A percentile compares a stretch with the other conserved stretches of the same genome.
These are phyloP conservation scores for Cyaniris semiargus DNA, from an alignment of 2,888 invertebrate genomes.

Conservation along the genomic window DNA sequence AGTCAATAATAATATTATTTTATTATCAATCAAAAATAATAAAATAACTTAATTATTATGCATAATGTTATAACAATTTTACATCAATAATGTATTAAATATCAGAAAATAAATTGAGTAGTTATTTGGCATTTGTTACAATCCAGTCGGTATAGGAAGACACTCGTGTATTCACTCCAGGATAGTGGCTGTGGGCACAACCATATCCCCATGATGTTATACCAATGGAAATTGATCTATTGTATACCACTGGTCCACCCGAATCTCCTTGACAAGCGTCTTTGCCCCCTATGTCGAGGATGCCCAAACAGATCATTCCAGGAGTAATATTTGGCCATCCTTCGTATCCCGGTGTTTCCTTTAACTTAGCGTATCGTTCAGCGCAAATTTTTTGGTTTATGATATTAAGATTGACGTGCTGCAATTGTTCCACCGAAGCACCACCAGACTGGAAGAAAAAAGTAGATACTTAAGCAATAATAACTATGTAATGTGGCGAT, in stretches of 20 bases:
- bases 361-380: conserved; percentile 50
- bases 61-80: too few relatives aligned
- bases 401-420: conserved; percentile 43
- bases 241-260: conserved; percentile 44
- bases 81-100: too few relatives aligned
- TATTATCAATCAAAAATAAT: too few relatives aligned
- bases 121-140: background rate
- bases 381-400: conserved; percentile 51
- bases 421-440: conserved; percentile 14
- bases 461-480: background rate
- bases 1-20: too few relatives aligned
- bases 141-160: conserved; percentile 24
- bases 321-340: conserved; percentile 48
- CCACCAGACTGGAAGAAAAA: conserved; percentile 22
- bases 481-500: background rate
- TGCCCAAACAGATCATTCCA: conserved; percentile 60
- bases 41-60: too few relatives aligned
- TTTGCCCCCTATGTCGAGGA: conserved; percentile 51
- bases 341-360: conserved; percentile 46
- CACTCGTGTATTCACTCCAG: conserved; percentile 27
- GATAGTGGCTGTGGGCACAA: conserved; percentile 18
- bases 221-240: conserved; percentile 54
- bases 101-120: too few relatives aligned
- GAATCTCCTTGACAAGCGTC: conserved; percentile 51
- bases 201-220: conserved; percentile 60